Conservation (phyloP, 1,140 invertebrate genomes). For the Chelonus insularis region DNA sequence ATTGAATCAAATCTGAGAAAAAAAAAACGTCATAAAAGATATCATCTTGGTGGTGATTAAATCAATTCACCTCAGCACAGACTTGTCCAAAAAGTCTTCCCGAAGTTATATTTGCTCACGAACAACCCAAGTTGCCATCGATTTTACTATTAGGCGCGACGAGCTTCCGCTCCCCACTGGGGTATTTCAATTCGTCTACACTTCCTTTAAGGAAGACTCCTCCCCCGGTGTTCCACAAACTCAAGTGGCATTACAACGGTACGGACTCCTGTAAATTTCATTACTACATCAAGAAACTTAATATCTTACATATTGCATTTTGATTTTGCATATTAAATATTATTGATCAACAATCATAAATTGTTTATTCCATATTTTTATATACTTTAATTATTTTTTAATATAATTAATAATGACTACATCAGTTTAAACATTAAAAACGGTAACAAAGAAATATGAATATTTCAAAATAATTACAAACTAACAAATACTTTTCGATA, state of each 20-base stretch:
- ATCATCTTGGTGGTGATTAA: too few species aligned
- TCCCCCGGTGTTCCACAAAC: background rate
- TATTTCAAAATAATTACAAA: too few species aligned
- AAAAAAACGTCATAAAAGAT: too few species aligned
- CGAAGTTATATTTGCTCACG: background rate
- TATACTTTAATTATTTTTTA: background rate
- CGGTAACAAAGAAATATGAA: too few species aligned
- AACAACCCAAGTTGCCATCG: conserved; percentile 35
- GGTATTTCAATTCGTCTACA: conserved; percentile 41
- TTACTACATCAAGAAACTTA: conserved; percentile 18
- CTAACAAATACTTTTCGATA: too few species aligned
- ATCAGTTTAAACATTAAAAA: too few species aligned
- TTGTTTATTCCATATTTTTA: background rate
- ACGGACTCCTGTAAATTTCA: conserved; percentile 24
- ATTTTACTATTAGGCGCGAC: conserved; percentile 51
- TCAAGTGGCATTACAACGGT: conserved; percentile 16
- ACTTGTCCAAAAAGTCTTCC: conserved; percentile 14
- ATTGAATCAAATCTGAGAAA: too few species aligned
- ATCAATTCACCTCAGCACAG: too few species aligned
- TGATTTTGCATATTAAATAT: too few species aligned
- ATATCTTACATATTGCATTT: conserved; percentile 17
- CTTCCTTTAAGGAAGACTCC: conserved; percentile 29
- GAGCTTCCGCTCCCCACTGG: conserved; percentile 39
- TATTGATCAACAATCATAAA: background rate
- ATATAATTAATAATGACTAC: too few species aligned